Conservation (phyloP, 2,888 invertebrate genomes). For the Cerastoderma edule region DNA sequence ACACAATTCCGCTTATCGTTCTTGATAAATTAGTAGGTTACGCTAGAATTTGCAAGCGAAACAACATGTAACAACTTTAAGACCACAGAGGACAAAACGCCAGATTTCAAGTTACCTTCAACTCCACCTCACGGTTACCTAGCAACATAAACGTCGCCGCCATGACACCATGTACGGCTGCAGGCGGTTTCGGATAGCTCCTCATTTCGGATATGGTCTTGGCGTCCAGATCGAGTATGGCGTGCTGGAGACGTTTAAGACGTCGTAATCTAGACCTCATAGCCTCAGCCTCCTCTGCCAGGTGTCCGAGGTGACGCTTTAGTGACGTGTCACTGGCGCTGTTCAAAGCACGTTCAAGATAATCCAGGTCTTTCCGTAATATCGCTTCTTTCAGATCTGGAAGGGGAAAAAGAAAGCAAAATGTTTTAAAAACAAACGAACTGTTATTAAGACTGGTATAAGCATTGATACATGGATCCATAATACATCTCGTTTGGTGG, state of each 20-base stretch:
- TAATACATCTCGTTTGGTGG: too few relatives aligned
- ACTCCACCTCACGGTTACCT: slow-evolving; percentile 61
- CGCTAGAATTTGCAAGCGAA: too few relatives aligned
- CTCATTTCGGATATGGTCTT: slow-evolving; percentile 70
- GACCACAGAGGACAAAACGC: too few relatives aligned
- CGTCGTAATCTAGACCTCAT: slow-evolving; percentile 60
- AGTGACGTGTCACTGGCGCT: slow-evolving; percentile 59
- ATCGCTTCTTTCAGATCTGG: slow-evolving; percentile 71
- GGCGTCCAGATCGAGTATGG: slow-evolving; percentile 66
- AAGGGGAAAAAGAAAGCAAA: background rate
- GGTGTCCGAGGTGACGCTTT: slow-evolving; percentile 43
- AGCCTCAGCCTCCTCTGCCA: slow-evolving; percentile 55
- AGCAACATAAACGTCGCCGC: slow-evolving; percentile 68
- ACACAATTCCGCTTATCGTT: too few relatives aligned
- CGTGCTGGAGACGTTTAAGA: slow-evolving; percentile 62
- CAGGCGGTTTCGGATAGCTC: slow-evolving; percentile 69
- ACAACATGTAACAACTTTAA: too few relatives aligned
- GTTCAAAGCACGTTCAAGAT: slow-evolving; percentile 71
- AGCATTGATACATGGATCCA: too few relatives aligned
- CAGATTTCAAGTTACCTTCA: too few relatives aligned
- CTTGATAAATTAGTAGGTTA: too few relatives aligned
- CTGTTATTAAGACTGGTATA: too few relatives aligned
- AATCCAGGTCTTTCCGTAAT: slow-evolving; percentile 64
- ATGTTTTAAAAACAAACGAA: too few relatives aligned
- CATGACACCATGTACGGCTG: slow-evolving; percentile 68